phyloP scores from a whole-genome alignment of 2,888 invertebrate species.

The Pseudococcus jackbeardsleyi region DNA sequence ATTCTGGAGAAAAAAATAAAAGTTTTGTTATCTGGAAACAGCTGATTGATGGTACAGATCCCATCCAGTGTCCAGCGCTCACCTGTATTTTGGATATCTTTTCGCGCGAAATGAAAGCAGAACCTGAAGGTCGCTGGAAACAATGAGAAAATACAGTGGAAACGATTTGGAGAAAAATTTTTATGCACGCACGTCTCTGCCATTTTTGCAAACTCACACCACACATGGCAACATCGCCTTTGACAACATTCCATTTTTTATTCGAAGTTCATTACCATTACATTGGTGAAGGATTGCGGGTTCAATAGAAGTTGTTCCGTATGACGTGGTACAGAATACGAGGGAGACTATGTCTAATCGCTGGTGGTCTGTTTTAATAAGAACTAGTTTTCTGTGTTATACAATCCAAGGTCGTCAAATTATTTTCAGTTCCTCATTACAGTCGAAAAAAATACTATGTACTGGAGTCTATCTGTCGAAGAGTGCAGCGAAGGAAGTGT shows the following conservation, averaged over 20 bases:
- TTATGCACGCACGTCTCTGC: slow-evolving; percentile 21
- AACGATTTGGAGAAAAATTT: slow-evolving; percentile 44
- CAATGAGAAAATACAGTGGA: slow-evolving; percentile 9
- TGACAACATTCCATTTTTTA: slow-evolving; percentile 60
- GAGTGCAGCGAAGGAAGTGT: not conserved
- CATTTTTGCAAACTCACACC: slow-evolving; percentile 50
- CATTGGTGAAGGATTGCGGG: slow-evolving; percentile 56
- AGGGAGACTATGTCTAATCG: slow-evolving; percentile 61
- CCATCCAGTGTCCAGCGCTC: not conserved
- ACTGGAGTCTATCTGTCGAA: not conserved
- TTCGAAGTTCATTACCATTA: slow-evolving; percentile 61
- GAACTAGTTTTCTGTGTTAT: slow-evolving; percentile 62
- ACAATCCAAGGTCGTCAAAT: slow-evolving; percentile 58
- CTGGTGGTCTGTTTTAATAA: slow-evolving; percentile 58
- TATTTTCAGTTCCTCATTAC: slow-evolving; percentile 57
- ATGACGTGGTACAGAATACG: slow-evolving; percentile 56
- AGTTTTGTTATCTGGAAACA: not conserved
- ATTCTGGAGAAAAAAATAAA: not conserved
- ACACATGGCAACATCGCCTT: slow-evolving; percentile 53
- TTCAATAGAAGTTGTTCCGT: slow-evolving; percentile 58
- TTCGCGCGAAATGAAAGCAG: not conserved
- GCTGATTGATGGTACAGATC: not conserved
- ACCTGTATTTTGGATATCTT: not conserved
- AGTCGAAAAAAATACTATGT: not conserved
- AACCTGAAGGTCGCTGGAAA: slow-evolving; percentile 16